A percentile compares a stretch with the other conserved stretches of the same genome.
Evolutionary conservation across 2,113 vertebrate species (phyloP).

Genomic region (Rhinichthys klamathensis): DNA sequence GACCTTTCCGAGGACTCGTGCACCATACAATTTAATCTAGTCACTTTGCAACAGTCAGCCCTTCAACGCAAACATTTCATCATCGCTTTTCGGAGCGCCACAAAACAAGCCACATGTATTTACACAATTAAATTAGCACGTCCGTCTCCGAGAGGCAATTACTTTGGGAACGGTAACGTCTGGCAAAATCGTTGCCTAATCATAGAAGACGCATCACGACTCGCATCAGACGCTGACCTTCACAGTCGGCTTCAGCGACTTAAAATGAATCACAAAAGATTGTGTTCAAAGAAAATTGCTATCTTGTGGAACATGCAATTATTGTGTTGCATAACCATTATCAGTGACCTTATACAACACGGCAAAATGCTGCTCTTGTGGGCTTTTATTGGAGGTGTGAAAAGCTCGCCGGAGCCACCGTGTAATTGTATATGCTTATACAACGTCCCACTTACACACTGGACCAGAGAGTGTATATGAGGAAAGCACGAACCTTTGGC

Average conservation of each 20-base stretch:
- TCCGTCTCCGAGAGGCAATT: background rate
- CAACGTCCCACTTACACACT: background rate
- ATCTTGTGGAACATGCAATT: conserved; percentile 43
- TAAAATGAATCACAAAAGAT: conserved; percentile 36
- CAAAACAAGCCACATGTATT: conserved; percentile 23
- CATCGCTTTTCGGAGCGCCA: background rate
- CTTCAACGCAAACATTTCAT: conserved; percentile 25
- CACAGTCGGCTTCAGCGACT: conserved; percentile 15
- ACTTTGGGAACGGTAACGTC: conserved; percentile 12
- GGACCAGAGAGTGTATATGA: conserved; percentile 22
- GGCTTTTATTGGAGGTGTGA: conserved; percentile 41
- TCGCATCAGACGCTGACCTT: conserved; percentile 26
- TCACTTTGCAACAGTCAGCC: background rate
- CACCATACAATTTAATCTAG: background rate
- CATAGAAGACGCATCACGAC: conserved; percentile 18
- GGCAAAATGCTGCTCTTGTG: conserved; percentile 19
- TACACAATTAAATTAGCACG: conserved; percentile 36
- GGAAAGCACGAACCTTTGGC: conserved; percentile 37
- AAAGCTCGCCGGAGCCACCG: background rate
- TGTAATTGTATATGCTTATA: conserved; percentile 35
- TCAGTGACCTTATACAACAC: conserved; percentile 44
- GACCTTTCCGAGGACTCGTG: background rate
- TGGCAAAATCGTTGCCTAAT: conserved; percentile 29
- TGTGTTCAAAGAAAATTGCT: conserved; percentile 41
- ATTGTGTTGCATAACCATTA: conserved; percentile 42